Conservation (phyloP, 2,797 vertebrate species). For the Gouania willdenowi region DNA sequence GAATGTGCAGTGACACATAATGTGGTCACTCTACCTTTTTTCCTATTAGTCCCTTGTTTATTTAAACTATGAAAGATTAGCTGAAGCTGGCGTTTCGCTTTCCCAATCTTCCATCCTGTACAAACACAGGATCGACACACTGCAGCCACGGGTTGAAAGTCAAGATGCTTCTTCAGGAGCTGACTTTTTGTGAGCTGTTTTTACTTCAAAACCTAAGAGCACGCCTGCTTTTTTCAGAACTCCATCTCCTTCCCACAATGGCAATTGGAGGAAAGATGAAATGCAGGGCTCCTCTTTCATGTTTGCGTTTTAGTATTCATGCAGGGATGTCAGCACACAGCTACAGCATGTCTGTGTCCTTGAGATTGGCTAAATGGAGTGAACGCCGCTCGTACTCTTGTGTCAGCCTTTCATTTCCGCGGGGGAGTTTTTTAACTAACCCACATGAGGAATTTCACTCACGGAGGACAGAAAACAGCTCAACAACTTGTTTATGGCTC, state of each 20-base stretch:
- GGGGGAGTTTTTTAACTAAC: conserved; percentile 8
- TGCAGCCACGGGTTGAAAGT: conserved; percentile 32
- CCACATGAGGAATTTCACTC: conserved; percentile 31
- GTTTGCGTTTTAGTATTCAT: conserved; percentile 66
- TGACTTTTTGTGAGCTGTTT: conserved; percentile 25
- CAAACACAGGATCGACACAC: conserved; percentile 31
- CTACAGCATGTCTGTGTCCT: conserved; percentile 67
- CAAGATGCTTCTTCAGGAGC: conserved; percentile 16
- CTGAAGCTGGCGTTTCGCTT: conserved; percentile 18
- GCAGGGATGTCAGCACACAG: conserved; percentile 52
- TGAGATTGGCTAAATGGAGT: conserved; percentile 66
- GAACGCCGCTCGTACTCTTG: conserved; percentile 31
- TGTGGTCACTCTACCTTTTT: conserved; percentile 27
- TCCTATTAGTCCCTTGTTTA: conserved; percentile 30
- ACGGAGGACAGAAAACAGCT: conserved; percentile 25
- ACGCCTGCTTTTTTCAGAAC: conserved; percentile 25
- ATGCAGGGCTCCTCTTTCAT: conserved; percentile 57
- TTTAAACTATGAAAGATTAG: conserved; percentile 11
- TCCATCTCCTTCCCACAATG: conserved; percentile 52
- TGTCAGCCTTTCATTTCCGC: conserved; percentile 50
- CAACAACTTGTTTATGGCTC: conserved; percentile 13
- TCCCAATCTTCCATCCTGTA: conserved; percentile 10
- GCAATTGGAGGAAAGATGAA: conserved; percentile 45
- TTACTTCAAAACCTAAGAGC: conserved; percentile 53
- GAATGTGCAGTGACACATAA: conserved; percentile 28